Percentiles rank a stretch among this genome's conserved stretches.
Conservation (phyloP, 2,113 vertebrate species). For the rabbit (Oryctolagus cuniculus) region DNA sequence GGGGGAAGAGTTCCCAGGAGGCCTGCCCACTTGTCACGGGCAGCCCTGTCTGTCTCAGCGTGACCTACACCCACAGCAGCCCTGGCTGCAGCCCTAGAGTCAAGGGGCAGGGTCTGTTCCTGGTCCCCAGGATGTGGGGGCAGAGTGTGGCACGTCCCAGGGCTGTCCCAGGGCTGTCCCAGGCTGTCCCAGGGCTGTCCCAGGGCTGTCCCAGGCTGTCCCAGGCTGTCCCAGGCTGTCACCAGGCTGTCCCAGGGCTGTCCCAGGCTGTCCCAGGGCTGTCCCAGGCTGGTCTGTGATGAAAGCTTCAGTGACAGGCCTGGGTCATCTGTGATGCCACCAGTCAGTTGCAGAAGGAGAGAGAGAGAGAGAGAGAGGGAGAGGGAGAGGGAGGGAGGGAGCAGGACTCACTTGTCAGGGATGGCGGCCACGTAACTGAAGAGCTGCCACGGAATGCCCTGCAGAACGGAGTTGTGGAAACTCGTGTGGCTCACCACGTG, state of each 20-base stretch:
- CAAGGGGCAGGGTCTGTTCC: not conserved
- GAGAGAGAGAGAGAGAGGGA: no score
- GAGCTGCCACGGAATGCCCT: slow-evolving; percentile 94
- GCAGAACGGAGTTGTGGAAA: slow-evolving; percentile 93
- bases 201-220: not conserved
- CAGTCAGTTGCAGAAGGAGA: no score
- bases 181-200: not conserved
- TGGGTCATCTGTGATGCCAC: not conserved
- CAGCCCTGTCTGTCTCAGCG: accelerated
- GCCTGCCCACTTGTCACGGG: not conserved
- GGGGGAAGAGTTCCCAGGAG: not conserved
- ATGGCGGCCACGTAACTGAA: slow-evolving; percentile 92
- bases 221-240: no score
- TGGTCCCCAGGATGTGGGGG: not conserved
- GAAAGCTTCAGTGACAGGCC: not conserved
- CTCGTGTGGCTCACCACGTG: slow-evolving; percentile 89
- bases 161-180: no score
- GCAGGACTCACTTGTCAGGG: slow-evolving; percentile 91
- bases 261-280: not conserved
- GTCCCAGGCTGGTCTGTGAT: accelerated
- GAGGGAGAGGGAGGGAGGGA: no score
- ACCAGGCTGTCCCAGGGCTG: no score
- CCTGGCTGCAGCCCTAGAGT: not conserved
- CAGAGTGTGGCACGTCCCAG: not conserved
- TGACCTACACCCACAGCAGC: not conserved